These are phyloP conservation scores for Rhyacichthys aspro DNA, from an alignment of 2,797 vertebrate genomes.

Conservation along the genomic window DNA sequence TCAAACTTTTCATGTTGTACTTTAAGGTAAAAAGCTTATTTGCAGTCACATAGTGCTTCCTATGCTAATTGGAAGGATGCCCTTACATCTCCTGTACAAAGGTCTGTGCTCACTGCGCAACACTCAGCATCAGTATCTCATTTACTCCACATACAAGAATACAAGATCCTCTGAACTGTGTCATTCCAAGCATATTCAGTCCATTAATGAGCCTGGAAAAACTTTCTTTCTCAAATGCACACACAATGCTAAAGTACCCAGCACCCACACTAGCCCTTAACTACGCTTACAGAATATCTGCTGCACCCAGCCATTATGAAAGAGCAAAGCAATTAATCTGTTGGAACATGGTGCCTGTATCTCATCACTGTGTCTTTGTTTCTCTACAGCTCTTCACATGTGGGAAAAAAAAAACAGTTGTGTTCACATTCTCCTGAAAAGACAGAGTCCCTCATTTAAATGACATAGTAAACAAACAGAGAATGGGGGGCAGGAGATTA, in stretches of 20 bases:
- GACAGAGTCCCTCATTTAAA: conserved; percentile 38
- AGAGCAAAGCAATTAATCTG: conserved; percentile 67
- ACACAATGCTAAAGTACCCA: conserved; percentile 3
- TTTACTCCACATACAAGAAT: conserved; percentile 44
- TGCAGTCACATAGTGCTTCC: conserved; percentile 11
- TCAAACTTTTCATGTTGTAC: not conserved
- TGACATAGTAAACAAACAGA: conserved; percentile 31
- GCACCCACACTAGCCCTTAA: not conserved
- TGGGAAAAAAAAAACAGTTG: conserved; percentile 59
- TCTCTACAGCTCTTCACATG: conserved; percentile 44
- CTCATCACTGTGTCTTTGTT: conserved; percentile 70
- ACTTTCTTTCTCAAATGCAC: conserved; percentile 12
- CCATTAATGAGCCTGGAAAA: conserved; percentile 58
- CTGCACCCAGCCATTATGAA: conserved; percentile 65
- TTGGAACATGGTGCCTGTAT: conserved; percentile 52
- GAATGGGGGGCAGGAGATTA: conserved; percentile 9
- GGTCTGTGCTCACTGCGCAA: too few relatives aligned
- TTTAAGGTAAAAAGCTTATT: conserved; percentile 14
- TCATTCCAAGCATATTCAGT: conserved; percentile 51
- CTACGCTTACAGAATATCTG: conserved; percentile 50
- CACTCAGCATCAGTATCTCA: conserved; percentile 19
- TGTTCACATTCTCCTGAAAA: conserved; percentile 38
- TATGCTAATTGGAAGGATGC: conserved; percentile 5
- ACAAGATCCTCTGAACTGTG: conserved; percentile 51
- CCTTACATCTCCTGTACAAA: conserved; percentile 1